Conservation (phyloP, 2,113 vertebrate genomes). For the Heterotis niloticus region DNA sequence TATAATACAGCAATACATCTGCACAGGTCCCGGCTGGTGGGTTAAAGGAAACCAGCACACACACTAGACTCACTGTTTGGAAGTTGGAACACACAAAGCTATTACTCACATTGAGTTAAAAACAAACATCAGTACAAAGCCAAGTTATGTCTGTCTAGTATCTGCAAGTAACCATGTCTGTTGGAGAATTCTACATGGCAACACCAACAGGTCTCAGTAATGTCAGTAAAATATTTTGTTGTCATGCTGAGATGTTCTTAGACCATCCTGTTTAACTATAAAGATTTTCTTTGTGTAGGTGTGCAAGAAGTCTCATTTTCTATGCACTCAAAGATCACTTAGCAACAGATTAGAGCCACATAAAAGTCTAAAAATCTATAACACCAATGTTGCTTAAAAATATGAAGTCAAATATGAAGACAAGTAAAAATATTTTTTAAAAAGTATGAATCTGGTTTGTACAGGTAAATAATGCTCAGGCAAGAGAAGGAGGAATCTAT, state of each 20-base stretch:
- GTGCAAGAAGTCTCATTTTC: background rate
- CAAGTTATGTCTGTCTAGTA: too few species aligned
- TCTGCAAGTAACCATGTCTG: too few species aligned
- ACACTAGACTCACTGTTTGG: background rate
- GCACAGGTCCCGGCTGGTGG: background rate
- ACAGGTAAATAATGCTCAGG: background rate
- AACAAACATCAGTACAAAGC: too few species aligned
- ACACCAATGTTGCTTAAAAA: too few species aligned
- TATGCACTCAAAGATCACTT: too few species aligned
- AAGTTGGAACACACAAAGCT: background rate
- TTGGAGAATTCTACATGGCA: too few species aligned
- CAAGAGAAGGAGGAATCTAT: background rate
- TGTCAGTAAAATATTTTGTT: background rate
- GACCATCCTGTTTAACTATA: background rate
- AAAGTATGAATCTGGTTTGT: background rate
- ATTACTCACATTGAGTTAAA: too few species aligned
- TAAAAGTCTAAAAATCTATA: background rate
- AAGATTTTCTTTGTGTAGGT: background rate
- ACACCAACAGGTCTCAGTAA: background rate
- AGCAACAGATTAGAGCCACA: background rate
- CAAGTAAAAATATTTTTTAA: too few species aligned
- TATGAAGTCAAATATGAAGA: too few species aligned
- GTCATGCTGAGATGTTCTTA: background rate
- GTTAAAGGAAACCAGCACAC: background rate
- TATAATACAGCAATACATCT: background rate